Evolutionary conservation across 2,888 invertebrate species (phyloP), one percentile per base, ranked within the genome.

Genomic region (Andrena dorsata): DNA sequence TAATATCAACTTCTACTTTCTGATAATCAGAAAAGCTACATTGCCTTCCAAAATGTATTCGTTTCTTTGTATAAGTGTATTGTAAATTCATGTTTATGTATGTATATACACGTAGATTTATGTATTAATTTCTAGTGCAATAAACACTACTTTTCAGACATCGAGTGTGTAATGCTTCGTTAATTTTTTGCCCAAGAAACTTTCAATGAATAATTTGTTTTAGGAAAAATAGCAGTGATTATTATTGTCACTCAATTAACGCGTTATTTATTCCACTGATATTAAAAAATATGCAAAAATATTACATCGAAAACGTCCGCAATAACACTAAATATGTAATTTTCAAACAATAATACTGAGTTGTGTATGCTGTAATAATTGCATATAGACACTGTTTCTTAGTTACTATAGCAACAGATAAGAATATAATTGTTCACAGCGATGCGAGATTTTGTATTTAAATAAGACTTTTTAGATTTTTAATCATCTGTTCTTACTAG

Each of bases 41-140:
- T 84, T 95, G 94, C 60, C 93, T 94, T 1, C 95, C 95, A 83
- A 95, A 95, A 78, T 94, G 93, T 81, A 92, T 94, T 49, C 95
- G 94, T 61, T 92, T 88, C 87, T 95, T 95, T 10, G 94, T 93
- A 83, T 95, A 95, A 78, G 94, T 94, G 74, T 94, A 95, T 35
- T 93, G 89, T 16, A 88, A 83, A 56, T 93, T 89, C 92, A 92
- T 93, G n/a, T 85, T 41, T 80, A n/a, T 58, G 64, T 32, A 28
- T 69, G 10, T 56, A 58, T 26, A 28, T 30, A 6, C 30, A 30
- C 32, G 7, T 47, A 30, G 26, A 70, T 23, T 6, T 20, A 56
- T 41, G 20, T 32, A 20, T 8, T 41, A n/a, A 26, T 65, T 66
- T 47, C 32, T 16, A 35, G 26, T 32, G 5, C 30, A 20, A 26